Conservation (phyloP, 2,113 vertebrate genomes). For the Stomatorhinus ivindoensis region DNA sequence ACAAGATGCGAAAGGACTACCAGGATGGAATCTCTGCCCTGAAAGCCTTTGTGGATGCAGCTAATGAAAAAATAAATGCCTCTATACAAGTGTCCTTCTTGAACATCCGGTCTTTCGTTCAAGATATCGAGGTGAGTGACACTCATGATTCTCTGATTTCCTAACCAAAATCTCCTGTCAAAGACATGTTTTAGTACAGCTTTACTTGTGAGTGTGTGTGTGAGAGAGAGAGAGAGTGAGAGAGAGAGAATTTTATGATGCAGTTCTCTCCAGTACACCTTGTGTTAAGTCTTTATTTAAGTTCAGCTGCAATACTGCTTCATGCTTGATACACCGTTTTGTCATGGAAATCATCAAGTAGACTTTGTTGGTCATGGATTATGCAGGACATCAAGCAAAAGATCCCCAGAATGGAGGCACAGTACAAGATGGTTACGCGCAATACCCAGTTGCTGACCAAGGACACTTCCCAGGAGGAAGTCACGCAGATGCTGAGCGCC, state of each 20-base stretch:
- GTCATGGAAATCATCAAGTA: background rate
- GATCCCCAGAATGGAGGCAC: constrained; percentile 78
- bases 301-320: background rate
- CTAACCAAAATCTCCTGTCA: background rate
- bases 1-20: constrained; percentile 83
- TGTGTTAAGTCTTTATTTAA: background rate
- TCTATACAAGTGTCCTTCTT: constrained; percentile 80
- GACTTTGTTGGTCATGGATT: background rate
- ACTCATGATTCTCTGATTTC: background rate
- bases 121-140: constrained; percentile 78
- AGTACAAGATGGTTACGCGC: constrained; percentile 75
- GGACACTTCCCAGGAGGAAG: constrained; percentile 79
- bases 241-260: background rate
- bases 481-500: constrained; percentile 70
- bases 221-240: background rate
- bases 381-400: constrained; percentile 85
- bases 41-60: constrained; percentile 75
- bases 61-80: constrained; percentile 69
- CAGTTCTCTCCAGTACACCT: background rate
- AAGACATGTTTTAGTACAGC: background rate
- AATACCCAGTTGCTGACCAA: constrained; percentile 81
- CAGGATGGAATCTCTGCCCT: constrained; percentile 68
- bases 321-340: background rate
- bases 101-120: constrained; percentile 77
- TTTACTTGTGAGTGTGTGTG: background rate